Conservation (phyloP, 2,797 vertebrate species). For the Oreonectes daqikongensis region DNA sequence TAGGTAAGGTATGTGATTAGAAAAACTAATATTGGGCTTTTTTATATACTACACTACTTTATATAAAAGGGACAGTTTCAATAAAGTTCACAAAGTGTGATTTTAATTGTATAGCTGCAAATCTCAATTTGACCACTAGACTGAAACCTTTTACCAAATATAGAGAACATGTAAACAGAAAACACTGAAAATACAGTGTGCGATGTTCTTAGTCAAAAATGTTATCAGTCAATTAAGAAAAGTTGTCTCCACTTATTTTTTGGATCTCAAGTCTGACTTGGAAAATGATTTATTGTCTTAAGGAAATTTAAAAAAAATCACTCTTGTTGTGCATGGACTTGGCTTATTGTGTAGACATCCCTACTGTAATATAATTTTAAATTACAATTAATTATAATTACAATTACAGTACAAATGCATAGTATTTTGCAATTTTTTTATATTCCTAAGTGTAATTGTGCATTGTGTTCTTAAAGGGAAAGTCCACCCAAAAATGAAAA, state of each 20-base stretch:
- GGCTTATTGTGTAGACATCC: too few species aligned
- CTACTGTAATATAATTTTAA: too few species aligned
- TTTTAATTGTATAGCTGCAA: slow-evolving; percentile 2
- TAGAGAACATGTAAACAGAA: background rate
- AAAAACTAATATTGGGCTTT: background rate
- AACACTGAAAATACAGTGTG: background rate
- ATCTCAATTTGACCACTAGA: slow-evolving; percentile 36
- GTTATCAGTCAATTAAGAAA: background rate
- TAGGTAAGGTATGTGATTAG: background rate
- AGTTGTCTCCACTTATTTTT: too few species aligned
- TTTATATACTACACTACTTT: background rate
- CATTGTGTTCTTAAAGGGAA: too few species aligned
- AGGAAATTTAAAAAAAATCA: too few species aligned
- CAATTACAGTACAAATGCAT: too few species aligned
- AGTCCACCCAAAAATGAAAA: too few species aligned
- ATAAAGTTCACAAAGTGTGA: background rate
- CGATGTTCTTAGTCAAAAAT: background rate
- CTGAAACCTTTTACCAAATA: slow-evolving; percentile 38
- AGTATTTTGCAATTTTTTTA: too few species aligned
- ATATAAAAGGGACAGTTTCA: background rate
- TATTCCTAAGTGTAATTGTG: too few species aligned
- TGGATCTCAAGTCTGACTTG: too few species aligned
- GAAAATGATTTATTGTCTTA: too few species aligned
- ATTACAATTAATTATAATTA: too few species aligned
- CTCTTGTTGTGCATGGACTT: background rate